A percentile compares a stretch with the other conserved stretches of the same genome.
Evolutionary conservation across 1,140 invertebrate genomes (phyloP).

Genomic region (Drosophila guanche): DNA sequence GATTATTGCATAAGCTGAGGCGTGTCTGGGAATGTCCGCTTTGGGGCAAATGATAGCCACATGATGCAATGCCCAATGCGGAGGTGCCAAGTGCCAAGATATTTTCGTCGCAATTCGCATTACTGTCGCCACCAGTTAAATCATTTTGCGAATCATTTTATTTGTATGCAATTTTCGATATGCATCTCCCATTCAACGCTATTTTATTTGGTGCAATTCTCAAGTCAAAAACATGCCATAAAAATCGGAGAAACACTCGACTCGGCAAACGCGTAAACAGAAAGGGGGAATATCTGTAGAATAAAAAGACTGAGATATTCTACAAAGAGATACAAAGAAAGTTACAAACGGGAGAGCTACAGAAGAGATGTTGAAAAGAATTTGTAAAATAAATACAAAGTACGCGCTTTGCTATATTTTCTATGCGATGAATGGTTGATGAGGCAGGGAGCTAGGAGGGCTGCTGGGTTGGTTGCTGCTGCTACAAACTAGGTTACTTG

Average conservation of each 20-base stretch:
- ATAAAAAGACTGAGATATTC: background rate
- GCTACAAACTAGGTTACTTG: conserved; percentile 73
- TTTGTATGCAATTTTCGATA: conserved; percentile 1
- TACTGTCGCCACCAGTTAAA: conserved; percentile 59
- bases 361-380: conserved; percentile 23
- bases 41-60: conserved; percentile 16
- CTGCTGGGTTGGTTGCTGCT: conserved; percentile 3
- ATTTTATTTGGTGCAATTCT: conserved; percentile 20
- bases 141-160: conserved; percentile 18
- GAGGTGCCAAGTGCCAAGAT: conserved; percentile 55
- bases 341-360: background rate
- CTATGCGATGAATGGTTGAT: conserved; percentile 6
- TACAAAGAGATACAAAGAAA: conserved; percentile 5
- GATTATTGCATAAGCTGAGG: conserved; percentile 70
- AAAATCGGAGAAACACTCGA: conserved; percentile 4
- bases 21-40: conserved; percentile 76
- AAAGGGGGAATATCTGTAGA: background rate
- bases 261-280: background rate
- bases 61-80: conserved; percentile 64
- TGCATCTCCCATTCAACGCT: too few species aligned
- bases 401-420: conserved; percentile 72
- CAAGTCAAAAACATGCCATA: conserved; percentile 30
- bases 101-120: conserved; percentile 50
- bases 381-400: conserved; percentile 60
- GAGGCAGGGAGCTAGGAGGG: too few species aligned